phyloP scores from a whole-genome alignment of 2,888 invertebrate species.

The Coenonympha arcania region DNA sequence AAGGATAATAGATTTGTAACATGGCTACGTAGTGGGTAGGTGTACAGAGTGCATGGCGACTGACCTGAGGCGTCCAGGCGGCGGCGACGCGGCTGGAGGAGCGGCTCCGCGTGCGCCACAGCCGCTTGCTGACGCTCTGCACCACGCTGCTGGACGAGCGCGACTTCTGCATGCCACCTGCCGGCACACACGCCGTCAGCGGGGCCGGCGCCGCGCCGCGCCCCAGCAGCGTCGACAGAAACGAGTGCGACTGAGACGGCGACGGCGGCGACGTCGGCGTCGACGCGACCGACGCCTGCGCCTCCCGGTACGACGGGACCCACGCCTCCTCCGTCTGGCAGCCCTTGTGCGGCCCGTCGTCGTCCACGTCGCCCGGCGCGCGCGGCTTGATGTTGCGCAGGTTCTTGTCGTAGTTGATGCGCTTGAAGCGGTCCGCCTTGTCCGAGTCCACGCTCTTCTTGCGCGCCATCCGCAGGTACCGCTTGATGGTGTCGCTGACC shows the following conservation, averaged over 20 bases:
- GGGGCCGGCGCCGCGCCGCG: conserved; percentile 41
- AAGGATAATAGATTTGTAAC: no score
- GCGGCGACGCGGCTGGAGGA: conserved; percentile 80
- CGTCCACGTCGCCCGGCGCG: conserved; percentile 83
- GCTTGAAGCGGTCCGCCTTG: conserved; percentile 86
- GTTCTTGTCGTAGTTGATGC: conserved; percentile 90
- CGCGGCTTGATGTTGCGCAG: conserved; percentile 87
- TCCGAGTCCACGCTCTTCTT: conserved; percentile 89
- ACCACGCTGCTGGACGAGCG: conserved; percentile 91
- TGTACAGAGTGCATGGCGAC: conserved; percentile 49
- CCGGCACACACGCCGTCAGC: conserved; percentile 51
- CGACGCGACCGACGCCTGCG: conserved; percentile 52
- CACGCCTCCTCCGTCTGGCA: conserved; percentile 85
- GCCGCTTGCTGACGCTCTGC: conserved; percentile 87
- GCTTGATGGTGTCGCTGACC: conserved; percentile 89
- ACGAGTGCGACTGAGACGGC: conserved; percentile 67
- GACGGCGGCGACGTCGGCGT: conserved; percentile 70
- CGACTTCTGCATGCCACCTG: conserved; percentile 90
- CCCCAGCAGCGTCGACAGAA: conserved; percentile 56
- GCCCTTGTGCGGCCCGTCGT: conserved; percentile 83
- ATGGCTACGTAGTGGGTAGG: not conserved
- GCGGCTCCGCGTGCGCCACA: conserved; percentile 89
- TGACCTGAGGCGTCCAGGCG: conserved; percentile 91
- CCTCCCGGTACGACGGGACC: conserved; percentile 72
- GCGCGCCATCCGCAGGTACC: conserved; percentile 88